Conservation (phyloP, 92 coral and sea anemone genomes). For the Blastomussa wellsi region DNA sequence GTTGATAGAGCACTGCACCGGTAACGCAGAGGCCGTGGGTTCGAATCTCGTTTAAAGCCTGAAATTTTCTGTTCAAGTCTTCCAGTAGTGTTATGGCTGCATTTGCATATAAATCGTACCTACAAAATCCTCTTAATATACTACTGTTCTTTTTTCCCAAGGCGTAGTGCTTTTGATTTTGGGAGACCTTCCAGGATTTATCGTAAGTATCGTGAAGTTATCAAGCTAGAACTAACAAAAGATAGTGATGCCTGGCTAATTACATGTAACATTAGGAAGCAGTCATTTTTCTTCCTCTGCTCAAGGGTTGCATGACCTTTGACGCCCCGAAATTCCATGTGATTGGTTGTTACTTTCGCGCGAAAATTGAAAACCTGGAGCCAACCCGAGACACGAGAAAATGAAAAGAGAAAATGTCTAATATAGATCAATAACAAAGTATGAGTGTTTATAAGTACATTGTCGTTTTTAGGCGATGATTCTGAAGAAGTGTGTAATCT, state of each 20-base stretch:
- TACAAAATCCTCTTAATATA: too few relatives aligned
- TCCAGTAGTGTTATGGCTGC: too few relatives aligned
- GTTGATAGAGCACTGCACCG: too few relatives aligned
- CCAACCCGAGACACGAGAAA: neutral
- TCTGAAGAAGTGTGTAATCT: constrained; percentile 12
- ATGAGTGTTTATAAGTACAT: neutral
- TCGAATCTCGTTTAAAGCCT: too few relatives aligned
- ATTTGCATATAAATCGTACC: too few relatives aligned
- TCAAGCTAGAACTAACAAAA: neutral
- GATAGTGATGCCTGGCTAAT: neutral
- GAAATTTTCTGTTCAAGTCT: too few relatives aligned
- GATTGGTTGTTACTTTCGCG: neutral
- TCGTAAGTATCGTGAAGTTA: constrained; percentile 3
- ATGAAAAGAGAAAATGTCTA: too few relatives aligned
- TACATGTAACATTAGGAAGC: too few relatives aligned
- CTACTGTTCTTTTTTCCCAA: neutral
- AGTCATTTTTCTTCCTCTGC: neutral
- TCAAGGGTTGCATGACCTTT: too few relatives aligned
- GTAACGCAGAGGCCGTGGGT: too few relatives aligned
- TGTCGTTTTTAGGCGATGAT: neutral
- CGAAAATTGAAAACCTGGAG: neutral
- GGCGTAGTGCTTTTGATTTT: constrained; percentile 54
- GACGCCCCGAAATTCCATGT: neutral
- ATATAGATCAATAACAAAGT: neutral
- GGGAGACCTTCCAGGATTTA: constrained; percentile 34